Evolutionary conservation across 2,113 vertebrate species (phyloP), one percentile per base, ranked within the genome.

Genomic region (Vicugna pacos): DNA sequence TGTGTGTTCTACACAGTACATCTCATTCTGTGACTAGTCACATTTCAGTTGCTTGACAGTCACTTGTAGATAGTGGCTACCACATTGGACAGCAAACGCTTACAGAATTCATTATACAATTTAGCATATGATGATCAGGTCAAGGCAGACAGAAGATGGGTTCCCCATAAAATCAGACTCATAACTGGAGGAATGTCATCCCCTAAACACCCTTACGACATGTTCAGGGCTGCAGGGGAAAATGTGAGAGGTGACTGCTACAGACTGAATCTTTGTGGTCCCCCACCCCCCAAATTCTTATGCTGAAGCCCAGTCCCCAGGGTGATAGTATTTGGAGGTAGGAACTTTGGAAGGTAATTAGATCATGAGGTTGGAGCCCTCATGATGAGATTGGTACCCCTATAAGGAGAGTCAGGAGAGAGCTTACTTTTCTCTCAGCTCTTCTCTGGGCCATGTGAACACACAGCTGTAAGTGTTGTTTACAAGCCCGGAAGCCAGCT

Each of bases 271-370:
- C 10, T 70, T 60, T 92, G 30, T 42, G 9, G 60, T 5, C 30
- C 30, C 8, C 42, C 15, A 3, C 8, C 35, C 62, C 17, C 26
- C 70, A 67, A 24, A 10, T 76, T 79, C n/a, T 30, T 60, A 28
- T 7, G 19, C 32, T 79, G 80, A 87, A 87, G 19, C 12, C 50
- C 73, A 89, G 75, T 65, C 11, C 12, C 19, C 10, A 73, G 8
- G n/a, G 30, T 82, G 82, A 82, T 26, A n/a, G 50, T 81, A 42
- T 94, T 70, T 94, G 79, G 46, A 94, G 72, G 80, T 26, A 22
- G 5, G 58, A 20, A 4, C 76, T 83, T 79, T 28, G 32, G 35
- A 48, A 94, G 28, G 56, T 56, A 50, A 54, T 81, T 56, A n/a
- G 77, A n/a, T 89, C 48, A 58, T 3, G 6, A 84, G 32, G 20